Base-by-base conservation (phyloP, 2,113 vertebrate genomes). In the Uropsilus gracilis region DNA sequence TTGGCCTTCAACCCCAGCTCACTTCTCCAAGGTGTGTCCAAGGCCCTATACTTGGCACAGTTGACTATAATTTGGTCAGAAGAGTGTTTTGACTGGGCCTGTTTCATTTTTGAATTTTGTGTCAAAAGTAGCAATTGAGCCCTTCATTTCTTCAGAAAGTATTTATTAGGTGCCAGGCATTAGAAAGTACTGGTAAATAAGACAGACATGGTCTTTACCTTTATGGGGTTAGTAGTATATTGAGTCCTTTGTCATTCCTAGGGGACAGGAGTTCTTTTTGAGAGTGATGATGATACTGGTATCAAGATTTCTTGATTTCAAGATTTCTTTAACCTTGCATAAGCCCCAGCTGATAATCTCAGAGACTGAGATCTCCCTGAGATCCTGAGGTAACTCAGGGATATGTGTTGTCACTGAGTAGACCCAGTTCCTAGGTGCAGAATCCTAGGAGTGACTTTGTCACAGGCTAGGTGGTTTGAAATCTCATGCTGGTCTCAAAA, bases 81-180 rank as follows among this genome's bases (percentile, higher is more conserved):
- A 82, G 34, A 76, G 53, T 94, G 64, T 73, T 94, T 94, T 93
- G 88, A 77, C 34, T 93, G 89, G 37, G 72, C 10, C 39, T 81
- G 68, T 64, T 77, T 73, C 34, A 86, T 11, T 80, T 95, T 75
- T 71, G 39, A n/a, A 44, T 94, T 93, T 95, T 85, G 32, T 90
- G 28, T 95, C 57, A 78, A 42, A 90, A 95, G 42, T 94, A 81
- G 64, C 68, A 94, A 46, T 94, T 97, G 64, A 20, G 90, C 42
- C 71, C 57, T 92, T 87, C 61, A 55, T 94, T 75, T 71, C 34
- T 89, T 89, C 34, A 66, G 24, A 94, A 83, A 1, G 0, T 76
- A 48, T 91, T 93, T 82, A 34, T 63, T 80, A 30, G 44, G 4
- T 68, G 3, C 75, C 72, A 92, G 44, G 17, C 17, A 28, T 90